phyloP scores from a whole-genome alignment of 2,888 invertebrate species.

The Aspidiotus destructor region DNA sequence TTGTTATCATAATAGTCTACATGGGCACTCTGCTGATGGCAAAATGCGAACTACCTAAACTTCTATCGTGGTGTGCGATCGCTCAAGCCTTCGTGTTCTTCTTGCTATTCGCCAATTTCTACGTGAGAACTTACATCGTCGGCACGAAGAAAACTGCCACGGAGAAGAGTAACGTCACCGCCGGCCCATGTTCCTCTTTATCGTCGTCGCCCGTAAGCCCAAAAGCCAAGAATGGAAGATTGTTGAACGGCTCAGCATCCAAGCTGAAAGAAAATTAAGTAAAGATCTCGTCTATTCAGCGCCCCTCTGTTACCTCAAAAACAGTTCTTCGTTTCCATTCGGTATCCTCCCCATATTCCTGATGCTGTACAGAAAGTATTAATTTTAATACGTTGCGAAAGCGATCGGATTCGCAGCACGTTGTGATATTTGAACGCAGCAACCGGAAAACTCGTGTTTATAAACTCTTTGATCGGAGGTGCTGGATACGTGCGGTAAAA shows the following conservation, averaged over 20 bases:
- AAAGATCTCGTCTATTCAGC: not conserved
- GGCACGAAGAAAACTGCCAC: not conserved
- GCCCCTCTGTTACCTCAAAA: too few species aligned
- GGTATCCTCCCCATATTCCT: too few species aligned
- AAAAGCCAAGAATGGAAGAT: not conserved
- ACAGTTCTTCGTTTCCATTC: too few species aligned
- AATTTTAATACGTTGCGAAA: too few species aligned
- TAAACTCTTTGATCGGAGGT: too few species aligned
- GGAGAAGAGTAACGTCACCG: not conserved
- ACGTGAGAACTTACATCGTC: conserved; percentile 47
- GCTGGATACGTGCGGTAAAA: too few species aligned
- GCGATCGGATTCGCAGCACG: too few species aligned
- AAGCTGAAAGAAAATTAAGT: not conserved
- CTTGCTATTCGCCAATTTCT: conserved; percentile 52
- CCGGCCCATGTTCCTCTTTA: not conserved
- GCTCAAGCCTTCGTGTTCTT: conserved; percentile 49
- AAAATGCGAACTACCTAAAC: conserved; percentile 49
- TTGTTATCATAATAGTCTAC: conserved; percentile 55
- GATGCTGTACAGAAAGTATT: too few species aligned
- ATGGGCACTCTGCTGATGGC: conserved; percentile 48
- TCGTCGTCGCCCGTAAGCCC: not conserved
- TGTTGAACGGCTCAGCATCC: too few species aligned
- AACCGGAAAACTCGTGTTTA: too few species aligned
- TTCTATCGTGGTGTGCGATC: conserved; percentile 50
- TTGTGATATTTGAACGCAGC: too few species aligned